Percentiles rank a stretch among this genome's conserved stretches.
These are phyloP conservation scores for Netelia virgata DNA, from an alignment of 2,888 invertebrate genomes.

Conservation along the genomic window DNA sequence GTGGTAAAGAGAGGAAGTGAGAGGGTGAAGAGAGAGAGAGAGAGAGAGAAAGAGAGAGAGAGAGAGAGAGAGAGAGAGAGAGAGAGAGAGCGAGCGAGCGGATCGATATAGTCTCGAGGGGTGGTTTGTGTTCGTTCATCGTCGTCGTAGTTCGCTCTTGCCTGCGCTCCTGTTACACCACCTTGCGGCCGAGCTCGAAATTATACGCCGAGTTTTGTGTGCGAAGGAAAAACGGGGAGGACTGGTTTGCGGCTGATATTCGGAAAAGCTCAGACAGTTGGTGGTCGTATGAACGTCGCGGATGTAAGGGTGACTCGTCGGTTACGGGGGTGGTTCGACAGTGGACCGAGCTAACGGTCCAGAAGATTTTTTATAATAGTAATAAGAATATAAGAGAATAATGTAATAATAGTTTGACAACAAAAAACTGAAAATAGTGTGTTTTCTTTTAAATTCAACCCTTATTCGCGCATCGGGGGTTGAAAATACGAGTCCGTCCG, in stretches of 20 bases:
- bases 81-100: constrained; percentile 47
- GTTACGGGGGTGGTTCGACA: constrained; percentile 10
- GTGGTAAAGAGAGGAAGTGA: constrained; percentile 35
- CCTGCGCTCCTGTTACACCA: constrained; percentile 74
- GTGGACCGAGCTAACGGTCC: constrained; percentile 8
- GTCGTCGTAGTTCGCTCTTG: constrained; percentile 59
- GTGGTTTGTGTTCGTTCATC: constrained; percentile 64
- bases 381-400: neutral
- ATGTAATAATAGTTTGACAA: too few relatives aligned
- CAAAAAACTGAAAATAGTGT: constrained; percentile 3
- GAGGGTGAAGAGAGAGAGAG: constrained; percentile 32
- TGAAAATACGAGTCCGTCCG: constrained; percentile 43
- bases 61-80: constrained; percentile 50
- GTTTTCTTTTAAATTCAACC: neutral
- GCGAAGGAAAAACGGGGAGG: constrained; percentile 44
- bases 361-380: constrained; percentile 17
- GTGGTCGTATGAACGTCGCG: constrained; percentile 58
- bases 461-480: neutral
- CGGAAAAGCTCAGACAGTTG: constrained; percentile 55
- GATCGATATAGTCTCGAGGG: constrained; percentile 83
- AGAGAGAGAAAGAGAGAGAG: constrained; percentile 51
- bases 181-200: constrained; percentile 77
- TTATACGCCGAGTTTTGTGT: constrained; percentile 30
- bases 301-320: constrained; percentile 37
- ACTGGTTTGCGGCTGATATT: constrained; percentile 5